Conservation (phyloP, 2,888 invertebrate species). For the Portevinia maculata region DNA sequence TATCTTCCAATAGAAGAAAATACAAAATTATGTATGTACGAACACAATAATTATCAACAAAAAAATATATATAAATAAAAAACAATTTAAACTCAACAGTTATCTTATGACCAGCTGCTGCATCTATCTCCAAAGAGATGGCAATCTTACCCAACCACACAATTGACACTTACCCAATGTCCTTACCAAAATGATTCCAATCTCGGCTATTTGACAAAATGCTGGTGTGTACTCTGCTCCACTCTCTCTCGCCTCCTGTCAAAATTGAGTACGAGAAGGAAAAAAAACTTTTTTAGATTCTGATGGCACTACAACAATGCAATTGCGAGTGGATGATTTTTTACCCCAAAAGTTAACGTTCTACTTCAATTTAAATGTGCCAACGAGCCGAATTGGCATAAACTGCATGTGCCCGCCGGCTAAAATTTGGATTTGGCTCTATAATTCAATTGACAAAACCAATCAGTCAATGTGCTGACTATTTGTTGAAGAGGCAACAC, state of each 20-base stretch:
- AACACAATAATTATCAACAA: not conserved
- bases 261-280: constrained; percentile 71
- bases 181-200: constrained; percentile 66
- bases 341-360: constrained; percentile 72
- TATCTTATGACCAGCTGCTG: constrained; percentile 11
- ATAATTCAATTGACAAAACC: constrained; percentile 71
- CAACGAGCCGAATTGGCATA: constrained; percentile 61
- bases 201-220: constrained; percentile 61
- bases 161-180: constrained; percentile 67
- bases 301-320: constrained; percentile 73
- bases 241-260: constrained; percentile 70
- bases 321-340: constrained; percentile 71
- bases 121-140: constrained; percentile 53
- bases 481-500: constrained; percentile 70
- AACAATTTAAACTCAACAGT: constrained; percentile 61
- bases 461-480: constrained; percentile 60
- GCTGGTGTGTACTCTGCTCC: constrained; percentile 51
- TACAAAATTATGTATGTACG: not conserved
- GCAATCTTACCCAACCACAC: constrained; percentile 41
- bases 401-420: constrained; percentile 44
- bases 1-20: constrained; percentile 32
- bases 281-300: constrained; percentile 68
- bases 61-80: not conserved
- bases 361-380: constrained; percentile 72
- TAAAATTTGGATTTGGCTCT: constrained; percentile 63